Evolutionary conservation across 1,140 invertebrate genomes (phyloP).

Genomic region (Danaus melanippus): DNA sequence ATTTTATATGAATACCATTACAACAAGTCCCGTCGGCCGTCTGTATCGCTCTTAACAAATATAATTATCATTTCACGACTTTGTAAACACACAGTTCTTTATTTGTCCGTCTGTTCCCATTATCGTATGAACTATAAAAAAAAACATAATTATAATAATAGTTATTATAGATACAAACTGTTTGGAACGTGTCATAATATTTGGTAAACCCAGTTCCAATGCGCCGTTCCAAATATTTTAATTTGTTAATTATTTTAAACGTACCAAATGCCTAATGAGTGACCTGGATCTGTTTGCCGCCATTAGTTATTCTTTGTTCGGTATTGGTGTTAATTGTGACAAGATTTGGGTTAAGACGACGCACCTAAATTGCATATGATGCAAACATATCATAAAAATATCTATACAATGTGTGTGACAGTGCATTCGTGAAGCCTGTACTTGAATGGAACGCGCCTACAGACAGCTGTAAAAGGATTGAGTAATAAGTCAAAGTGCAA

Average conservation of each 20-base stretch:
- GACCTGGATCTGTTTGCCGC: slow-evolving; percentile 31
- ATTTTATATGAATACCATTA: too few species aligned
- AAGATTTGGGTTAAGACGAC: slow-evolving; percentile 37
- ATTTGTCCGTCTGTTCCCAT: slow-evolving; percentile 1
- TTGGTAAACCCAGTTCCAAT: too few species aligned
- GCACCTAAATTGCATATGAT: slow-evolving; percentile 4
- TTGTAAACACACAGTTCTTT: slow-evolving; percentile 7
- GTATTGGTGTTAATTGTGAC: slow-evolving; percentile 41
- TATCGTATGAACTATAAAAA: too few species aligned
- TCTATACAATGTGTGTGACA: not conserved
- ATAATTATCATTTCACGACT: not conserved
- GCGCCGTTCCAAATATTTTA: slow-evolving; percentile 3
- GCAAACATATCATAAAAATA: not conserved
- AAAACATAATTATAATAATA: not conserved
- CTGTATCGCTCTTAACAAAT: too few species aligned
- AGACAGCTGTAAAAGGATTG: slow-evolving; percentile 25
- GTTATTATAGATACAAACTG: not conserved
- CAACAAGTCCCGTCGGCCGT: too few species aligned
- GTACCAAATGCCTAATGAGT: slow-evolving; percentile 30
- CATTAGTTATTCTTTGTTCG: slow-evolving; percentile 36
- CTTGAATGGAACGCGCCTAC: slow-evolving; percentile 13
- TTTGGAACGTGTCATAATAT: too few species aligned
- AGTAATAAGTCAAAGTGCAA: slow-evolving; percentile 37
- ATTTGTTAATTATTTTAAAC: slow-evolving; percentile 29
- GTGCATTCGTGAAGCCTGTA: not conserved